Evolutionary conservation across 1,140 invertebrate species (phyloP).

Genomic region (Apis laboriosa): DNA sequence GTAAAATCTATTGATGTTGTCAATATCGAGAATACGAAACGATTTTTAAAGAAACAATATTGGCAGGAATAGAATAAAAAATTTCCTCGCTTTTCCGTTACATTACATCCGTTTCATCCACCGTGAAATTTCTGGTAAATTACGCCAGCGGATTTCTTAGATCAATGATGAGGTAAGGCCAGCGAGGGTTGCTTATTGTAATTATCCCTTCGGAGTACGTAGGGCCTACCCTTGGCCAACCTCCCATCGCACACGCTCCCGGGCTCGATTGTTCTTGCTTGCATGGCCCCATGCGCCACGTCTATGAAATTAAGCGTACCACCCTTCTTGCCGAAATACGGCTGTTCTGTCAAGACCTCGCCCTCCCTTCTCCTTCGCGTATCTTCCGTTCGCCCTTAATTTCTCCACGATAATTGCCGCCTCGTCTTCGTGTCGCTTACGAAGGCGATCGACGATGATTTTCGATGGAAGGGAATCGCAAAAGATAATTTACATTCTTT

Average conservation of each 20-base stretch:
- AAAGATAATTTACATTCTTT: slow-evolving; percentile 52
- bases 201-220: slow-evolving; percentile 66
- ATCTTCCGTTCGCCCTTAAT: slow-evolving; percentile 63
- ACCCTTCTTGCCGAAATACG: slow-evolving; percentile 66
- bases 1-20: too few species aligned
- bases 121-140: slow-evolving; percentile 47
- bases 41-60: too few species aligned
- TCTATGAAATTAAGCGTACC: slow-evolving; percentile 70
- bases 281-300: slow-evolving; percentile 61
- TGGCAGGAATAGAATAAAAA: not conserved
- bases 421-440: slow-evolving; percentile 50
- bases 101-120: not conserved
- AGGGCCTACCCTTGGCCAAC: slow-evolving; percentile 59
- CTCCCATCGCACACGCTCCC: slow-evolving; percentile 61
- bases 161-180: slow-evolving; percentile 60
- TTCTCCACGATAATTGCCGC: slow-evolving; percentile 64
- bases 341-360: slow-evolving; percentile 62
- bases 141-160: slow-evolving; percentile 64
- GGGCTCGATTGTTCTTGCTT: slow-evolving; percentile 69
- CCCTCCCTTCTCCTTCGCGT: slow-evolving; percentile 20
- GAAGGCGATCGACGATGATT: slow-evolving; percentile 37
- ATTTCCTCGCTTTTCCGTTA: too few species aligned
- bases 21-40: too few species aligned
- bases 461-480: not conserved
- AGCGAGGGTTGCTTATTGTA: slow-evolving; percentile 67